Conservation (phyloP, 2,113 vertebrate species). For the Tupaia tana region DNA sequence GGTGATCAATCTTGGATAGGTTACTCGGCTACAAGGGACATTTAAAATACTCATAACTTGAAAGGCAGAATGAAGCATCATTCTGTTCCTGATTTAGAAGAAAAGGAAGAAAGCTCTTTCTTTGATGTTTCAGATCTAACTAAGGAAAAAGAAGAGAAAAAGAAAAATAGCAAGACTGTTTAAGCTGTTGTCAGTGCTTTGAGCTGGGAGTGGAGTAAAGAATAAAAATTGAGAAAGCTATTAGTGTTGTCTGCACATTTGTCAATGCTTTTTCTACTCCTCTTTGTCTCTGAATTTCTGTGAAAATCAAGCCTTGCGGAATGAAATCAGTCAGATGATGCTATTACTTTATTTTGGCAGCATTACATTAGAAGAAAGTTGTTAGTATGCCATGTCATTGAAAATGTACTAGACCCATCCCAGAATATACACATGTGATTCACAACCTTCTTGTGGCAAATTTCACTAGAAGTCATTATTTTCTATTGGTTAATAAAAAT, state of each 20-base stretch:
- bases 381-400: neutral
- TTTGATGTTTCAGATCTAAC: conserved; percentile 18
- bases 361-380: neutral
- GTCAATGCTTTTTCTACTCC: neutral
- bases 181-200: neutral
- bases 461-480: neutral
- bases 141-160: neutral
- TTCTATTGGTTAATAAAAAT: neutral
- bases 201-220: neutral
- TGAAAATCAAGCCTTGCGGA: conserved; percentile 34
- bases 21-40: neutral
- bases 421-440: neutral
- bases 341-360: conserved; percentile 4
- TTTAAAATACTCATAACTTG: neutral
- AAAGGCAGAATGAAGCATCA: neutral
- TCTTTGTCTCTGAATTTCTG: conserved; percentile 12
- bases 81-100: neutral
- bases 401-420: neutral
- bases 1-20: neutral
- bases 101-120: neutral
- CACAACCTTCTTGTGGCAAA: neutral
- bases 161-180: neutral
- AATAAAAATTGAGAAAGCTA: neutral
- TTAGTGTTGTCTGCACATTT: neutral
- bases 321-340: neutral